These are phyloP conservation scores for Ceratoteleas bidentatus DNA, from an alignment of 1,140 invertebrate genomes.

Conservation along the genomic window DNA sequence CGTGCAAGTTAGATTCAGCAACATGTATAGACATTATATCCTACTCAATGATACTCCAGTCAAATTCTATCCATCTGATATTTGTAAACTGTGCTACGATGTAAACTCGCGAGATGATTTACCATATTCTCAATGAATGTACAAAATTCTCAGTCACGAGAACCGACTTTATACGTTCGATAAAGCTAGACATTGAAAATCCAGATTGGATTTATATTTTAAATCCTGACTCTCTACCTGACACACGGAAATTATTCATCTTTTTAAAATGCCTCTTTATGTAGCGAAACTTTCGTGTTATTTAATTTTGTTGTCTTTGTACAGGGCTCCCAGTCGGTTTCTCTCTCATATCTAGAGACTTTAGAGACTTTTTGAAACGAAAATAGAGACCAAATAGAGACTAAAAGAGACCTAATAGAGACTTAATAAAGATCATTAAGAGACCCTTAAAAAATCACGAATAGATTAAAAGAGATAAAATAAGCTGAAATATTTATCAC, in stretches of 20 bases:
- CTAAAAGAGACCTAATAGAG: slow-evolving; percentile 2
- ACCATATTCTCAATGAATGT: too few species aligned
- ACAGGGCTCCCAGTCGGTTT: slow-evolving; percentile 4
- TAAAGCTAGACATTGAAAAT: too few species aligned
- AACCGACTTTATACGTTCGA: too few species aligned
- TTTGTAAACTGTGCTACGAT: not conserved
- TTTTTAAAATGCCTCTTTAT: too few species aligned
- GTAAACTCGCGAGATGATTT: not conserved
- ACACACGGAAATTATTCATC: too few species aligned
- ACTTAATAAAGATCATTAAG: slow-evolving; percentile 2
- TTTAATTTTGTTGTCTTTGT: too few species aligned
- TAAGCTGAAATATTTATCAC: slow-evolving; percentile 1
- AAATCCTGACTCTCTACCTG: too few species aligned
- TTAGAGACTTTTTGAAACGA: slow-evolving; percentile 6
- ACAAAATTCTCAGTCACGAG: too few species aligned
- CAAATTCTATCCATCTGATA: not conserved
- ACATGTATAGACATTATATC: not conserved
- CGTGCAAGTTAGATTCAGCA: not conserved
- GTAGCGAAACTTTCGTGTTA: too few species aligned
- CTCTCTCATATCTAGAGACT: slow-evolving; percentile 1
- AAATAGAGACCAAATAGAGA: slow-evolving; percentile 7
- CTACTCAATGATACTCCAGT: too few species aligned
- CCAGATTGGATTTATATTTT: too few species aligned
- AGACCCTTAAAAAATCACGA: slow-evolving; percentile 2
- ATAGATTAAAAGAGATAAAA: slow-evolving; percentile 1